phyloP scores from a whole-genome alignment of 1,140 invertebrate species.

The Pectinophora gossypiella region DNA sequence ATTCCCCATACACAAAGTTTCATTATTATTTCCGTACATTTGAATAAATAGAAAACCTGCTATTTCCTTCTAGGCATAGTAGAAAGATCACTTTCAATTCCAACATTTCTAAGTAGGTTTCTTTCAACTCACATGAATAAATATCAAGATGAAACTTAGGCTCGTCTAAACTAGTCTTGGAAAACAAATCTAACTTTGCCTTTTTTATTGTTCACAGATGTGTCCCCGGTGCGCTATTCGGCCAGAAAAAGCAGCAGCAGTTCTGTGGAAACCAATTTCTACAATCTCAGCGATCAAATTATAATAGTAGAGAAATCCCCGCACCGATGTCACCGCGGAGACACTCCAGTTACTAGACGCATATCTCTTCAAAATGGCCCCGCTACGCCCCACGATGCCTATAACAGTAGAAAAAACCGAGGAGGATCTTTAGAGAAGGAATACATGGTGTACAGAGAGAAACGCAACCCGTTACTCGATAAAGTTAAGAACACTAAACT shows the following conservation, averaged over 20 bases:
- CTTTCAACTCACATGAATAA: no score
- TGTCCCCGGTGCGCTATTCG: constrained; percentile 80
- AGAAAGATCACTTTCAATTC: no score
- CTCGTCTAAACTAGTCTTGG: no score
- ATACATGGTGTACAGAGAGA: constrained; percentile 76
- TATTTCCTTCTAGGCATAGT: no score
- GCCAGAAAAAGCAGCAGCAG: constrained; percentile 80
- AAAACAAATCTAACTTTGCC: not conserved
- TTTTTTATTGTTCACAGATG: constrained; percentile 75
- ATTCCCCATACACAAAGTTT: no score
- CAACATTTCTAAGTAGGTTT: no score
- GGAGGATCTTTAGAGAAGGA: constrained; percentile 73
- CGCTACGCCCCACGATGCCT: constrained; percentile 54
- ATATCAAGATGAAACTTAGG: no score
- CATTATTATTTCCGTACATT: no score
- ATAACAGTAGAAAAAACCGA: constrained; percentile 62
- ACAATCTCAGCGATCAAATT: constrained; percentile 79
- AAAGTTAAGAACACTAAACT: constrained; percentile 83
- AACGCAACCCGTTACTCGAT: constrained; percentile 81
- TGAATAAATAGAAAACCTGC: no score
- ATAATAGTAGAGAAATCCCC: constrained; percentile 76
- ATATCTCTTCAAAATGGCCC: constrained; percentile 66
- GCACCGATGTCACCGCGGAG: constrained; percentile 53
- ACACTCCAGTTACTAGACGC: constrained; percentile 56
- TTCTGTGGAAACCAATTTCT: constrained; percentile 81